Evolutionary conservation across 2,113 vertebrate species (phyloP), one percentile per base, ranked within the genome.

Genomic region (Perognathus longimembris): DNA sequence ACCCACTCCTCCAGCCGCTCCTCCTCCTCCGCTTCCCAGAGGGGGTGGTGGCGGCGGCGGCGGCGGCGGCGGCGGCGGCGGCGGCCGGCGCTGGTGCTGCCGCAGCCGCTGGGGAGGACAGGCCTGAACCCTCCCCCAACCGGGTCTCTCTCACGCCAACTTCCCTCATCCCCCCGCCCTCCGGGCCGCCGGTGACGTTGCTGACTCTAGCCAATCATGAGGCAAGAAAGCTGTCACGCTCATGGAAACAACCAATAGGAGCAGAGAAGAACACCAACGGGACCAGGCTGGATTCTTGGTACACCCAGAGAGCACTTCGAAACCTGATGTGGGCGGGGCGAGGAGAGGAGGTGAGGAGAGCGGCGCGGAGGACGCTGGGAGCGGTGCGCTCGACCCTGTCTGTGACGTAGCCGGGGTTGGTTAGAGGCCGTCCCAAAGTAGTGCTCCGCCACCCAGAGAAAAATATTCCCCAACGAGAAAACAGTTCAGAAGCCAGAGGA

Each of bases 11-110:
- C 73, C 92, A 66, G 90, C 96, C 75, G 77, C 95, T 97, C 95
- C 90, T 92, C 93, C 93, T 94, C 94, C 94, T 90, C 96, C 75
- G 88, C 92, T 89, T 89, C 76, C 77, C 92, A 89, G 88, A 89
- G 79, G 92, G 84, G 88, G n/a, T n/a, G n/a, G n/a, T n/a, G n/a
- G n/a, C n/a, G n/a, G n/a, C n/a, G n/a, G n/a, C n/a, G n/a, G n/a
- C 88, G 85, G 95, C 94, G 93, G 89, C 64, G 82, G 92, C 86
- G 12, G n/a, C 71, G 38, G 74, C 90, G 50, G 50, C 50, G 50
- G 50, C 50, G 50, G 95, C 96, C 88, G 85, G 95, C 94, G 93
- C n/a, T 93, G 50, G 0, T 24, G 75, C 50, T 63, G 83, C 63
- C 30, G 83, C 78, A 28, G 66, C 10, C 2, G 74, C 92, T 59